phyloP scores from a whole-genome alignment of 1,140 invertebrate genomes.

The Pseudoatta argentina region DNA sequence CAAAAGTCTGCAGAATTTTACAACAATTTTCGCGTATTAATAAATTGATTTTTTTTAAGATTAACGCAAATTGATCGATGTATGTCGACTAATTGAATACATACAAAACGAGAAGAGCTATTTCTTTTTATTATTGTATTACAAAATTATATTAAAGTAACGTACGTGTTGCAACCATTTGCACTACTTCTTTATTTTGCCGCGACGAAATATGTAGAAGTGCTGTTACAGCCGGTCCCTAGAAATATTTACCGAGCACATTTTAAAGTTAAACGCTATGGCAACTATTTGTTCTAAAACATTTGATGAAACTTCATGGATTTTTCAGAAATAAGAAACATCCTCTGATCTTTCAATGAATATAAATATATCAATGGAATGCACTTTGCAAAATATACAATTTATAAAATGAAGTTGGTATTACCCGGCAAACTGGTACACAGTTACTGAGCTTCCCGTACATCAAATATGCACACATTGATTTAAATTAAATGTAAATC shows the following conservation, averaged over 20 bases:
- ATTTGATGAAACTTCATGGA: neutral
- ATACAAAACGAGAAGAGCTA: neutral
- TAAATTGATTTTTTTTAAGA: neutral
- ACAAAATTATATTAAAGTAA: neutral
- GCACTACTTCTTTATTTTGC: neutral
- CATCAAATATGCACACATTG: neutral
- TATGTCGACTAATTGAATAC: neutral
- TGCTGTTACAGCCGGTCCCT: neutral
- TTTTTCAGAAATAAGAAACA: conserved; percentile 14
- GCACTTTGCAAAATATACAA: neutral
- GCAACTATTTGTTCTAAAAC: conserved; percentile 19
- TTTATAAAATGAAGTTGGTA: neutral
- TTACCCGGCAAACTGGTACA: neutral
- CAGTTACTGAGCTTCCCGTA: neutral
- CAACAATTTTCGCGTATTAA: neutral
- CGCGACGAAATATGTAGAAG: neutral
- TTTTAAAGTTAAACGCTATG: conserved; percentile 14
- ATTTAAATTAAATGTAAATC: conserved; percentile 2
- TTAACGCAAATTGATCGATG: neutral
- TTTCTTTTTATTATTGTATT: neutral
- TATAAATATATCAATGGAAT: neutral
- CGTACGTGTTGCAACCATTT: neutral
- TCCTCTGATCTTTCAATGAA: neutral
- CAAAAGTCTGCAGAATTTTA: neutral
- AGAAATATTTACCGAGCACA: conserved; percentile 14